phyloP scores from a whole-genome alignment of 2,797 vertebrate species.

The Chelon labrosus region DNA sequence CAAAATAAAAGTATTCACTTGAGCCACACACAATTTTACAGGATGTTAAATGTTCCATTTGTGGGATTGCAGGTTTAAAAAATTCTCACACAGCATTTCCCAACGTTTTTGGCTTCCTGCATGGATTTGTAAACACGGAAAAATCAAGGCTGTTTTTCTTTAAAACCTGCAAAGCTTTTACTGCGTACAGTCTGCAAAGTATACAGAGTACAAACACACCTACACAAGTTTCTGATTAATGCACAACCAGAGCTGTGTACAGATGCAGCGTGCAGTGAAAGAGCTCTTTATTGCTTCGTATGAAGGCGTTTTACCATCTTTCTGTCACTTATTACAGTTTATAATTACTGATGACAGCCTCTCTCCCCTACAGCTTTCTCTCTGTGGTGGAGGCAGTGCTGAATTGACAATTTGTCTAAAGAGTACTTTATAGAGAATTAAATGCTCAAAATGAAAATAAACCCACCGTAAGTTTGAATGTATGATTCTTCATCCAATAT shows the following conservation, averaged over 20 bases:
- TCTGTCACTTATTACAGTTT: background rate
- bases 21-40: background rate
- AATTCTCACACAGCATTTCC: background rate
- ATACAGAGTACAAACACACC: conserved; percentile 20
- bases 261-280: conserved; percentile 37
- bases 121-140: conserved; percentile 19
- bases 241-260: conserved; percentile 16
- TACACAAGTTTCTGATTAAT: conserved; percentile 21
- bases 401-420: too few relatives aligned
- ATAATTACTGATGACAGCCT: background rate
- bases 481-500: too few relatives aligned
- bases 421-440: too few relatives aligned
- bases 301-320: background rate
- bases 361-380: background rate
- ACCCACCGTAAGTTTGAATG: too few relatives aligned
- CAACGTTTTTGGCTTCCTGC: background rate
- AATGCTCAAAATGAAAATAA: too few relatives aligned
- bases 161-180: background rate
- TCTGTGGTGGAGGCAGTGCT: too few relatives aligned
- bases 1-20: background rate
- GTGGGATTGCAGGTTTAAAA: background rate
- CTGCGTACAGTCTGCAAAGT: conserved; percentile 16
- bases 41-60: background rate
- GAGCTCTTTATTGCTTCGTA: conserved; percentile 26
- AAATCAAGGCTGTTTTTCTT: conserved; percentile 8